Percentiles rank a stretch among this genome's conserved stretches.
phyloP scores from a whole-genome alignment of 2,888 invertebrate genomes.

The Lasiommata megera region DNA sequence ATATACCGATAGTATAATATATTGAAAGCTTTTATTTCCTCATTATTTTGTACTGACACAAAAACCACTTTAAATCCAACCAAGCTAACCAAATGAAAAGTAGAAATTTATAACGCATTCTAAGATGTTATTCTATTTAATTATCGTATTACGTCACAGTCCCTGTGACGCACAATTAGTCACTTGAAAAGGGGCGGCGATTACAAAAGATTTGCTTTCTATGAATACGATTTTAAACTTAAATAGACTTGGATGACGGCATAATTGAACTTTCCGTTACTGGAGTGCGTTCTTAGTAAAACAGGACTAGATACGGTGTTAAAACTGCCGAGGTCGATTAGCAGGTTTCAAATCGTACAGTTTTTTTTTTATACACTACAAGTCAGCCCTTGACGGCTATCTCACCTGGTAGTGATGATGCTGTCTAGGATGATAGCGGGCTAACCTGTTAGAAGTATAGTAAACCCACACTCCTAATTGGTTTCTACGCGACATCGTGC shows the following conservation, averaged over 20 bases:
- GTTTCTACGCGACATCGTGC: too few species aligned
- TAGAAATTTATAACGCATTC: background rate
- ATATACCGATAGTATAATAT: too few species aligned
- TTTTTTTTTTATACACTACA: too few species aligned
- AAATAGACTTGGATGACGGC: conserved; percentile 38
- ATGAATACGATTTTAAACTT: conserved; percentile 40
- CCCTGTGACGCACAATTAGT: conserved; percentile 35
- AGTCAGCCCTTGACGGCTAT: too few species aligned
- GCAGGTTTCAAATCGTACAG: background rate
- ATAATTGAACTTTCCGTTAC: conserved; percentile 32
- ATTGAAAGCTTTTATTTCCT: too few species aligned
- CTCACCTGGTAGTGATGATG: too few species aligned
- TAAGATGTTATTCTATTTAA: background rate
- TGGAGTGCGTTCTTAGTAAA: conserved; percentile 9
- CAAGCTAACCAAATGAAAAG: too few species aligned
- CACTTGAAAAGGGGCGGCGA: conserved; percentile 30
- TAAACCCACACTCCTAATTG: too few species aligned
- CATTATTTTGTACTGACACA: too few species aligned
- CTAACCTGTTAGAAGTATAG: too few species aligned
- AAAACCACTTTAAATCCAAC: too few species aligned
- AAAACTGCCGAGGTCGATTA: background rate
- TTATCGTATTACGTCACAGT: conserved; percentile 18
- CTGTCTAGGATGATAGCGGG: too few species aligned
- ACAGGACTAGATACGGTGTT: conserved; percentile 1
- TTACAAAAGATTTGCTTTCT: conserved; percentile 42